A percentile compares a stretch with the other conserved stretches of the same genome.
Conservation (phyloP, 2,113 vertebrate species). For the Gambusia affinis region DNA sequence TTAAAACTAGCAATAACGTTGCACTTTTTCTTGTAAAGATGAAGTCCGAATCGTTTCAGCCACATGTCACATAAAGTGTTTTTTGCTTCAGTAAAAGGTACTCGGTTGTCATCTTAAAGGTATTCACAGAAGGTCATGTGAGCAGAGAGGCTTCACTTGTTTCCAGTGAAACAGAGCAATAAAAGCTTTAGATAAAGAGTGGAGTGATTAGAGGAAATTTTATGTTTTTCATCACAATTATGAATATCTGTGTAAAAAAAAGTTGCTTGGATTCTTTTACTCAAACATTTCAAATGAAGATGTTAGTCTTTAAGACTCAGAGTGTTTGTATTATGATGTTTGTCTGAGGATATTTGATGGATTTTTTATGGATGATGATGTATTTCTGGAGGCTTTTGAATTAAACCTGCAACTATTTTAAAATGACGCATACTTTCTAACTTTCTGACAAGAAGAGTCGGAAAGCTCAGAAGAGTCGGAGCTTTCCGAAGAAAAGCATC, state of each 20-base stretch:
- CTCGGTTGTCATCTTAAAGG: conserved; percentile 37
- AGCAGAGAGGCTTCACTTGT: conserved; percentile 24
- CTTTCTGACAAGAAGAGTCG: conserved; percentile 10
- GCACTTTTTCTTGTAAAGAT: conserved; percentile 59
- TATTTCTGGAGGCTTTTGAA: conserved; percentile 17
- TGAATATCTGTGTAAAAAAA: conserved; percentile 17
- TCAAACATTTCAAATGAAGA: conserved; percentile 36
- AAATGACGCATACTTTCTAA: background rate
- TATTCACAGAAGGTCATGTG: conserved; percentile 44
- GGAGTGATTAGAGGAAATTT: conserved; percentile 26
- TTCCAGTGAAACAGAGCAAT: no score
- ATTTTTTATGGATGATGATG: conserved; percentile 17
- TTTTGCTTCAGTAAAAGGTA: conserved; percentile 42
- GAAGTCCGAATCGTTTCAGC: conserved; percentile 44
- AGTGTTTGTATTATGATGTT: conserved; percentile 13
- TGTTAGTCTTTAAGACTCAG: conserved; percentile 22
- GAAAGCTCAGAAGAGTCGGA: no score
- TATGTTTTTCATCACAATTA: conserved; percentile 24
- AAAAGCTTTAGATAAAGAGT: background rate
- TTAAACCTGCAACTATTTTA: conserved; percentile 36
- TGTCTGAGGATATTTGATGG: conserved; percentile 13
- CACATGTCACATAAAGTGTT: conserved; percentile 19
- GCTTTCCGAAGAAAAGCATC: no score
- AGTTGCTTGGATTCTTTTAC: conserved; percentile 10
- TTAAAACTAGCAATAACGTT: conserved; percentile 23